Percentiles rank a stretch among this genome's conserved stretches.
Evolutionary conservation across 2,797 vertebrate genomes (phyloP).

Genomic region (Pangasius mekongensis): DNA sequence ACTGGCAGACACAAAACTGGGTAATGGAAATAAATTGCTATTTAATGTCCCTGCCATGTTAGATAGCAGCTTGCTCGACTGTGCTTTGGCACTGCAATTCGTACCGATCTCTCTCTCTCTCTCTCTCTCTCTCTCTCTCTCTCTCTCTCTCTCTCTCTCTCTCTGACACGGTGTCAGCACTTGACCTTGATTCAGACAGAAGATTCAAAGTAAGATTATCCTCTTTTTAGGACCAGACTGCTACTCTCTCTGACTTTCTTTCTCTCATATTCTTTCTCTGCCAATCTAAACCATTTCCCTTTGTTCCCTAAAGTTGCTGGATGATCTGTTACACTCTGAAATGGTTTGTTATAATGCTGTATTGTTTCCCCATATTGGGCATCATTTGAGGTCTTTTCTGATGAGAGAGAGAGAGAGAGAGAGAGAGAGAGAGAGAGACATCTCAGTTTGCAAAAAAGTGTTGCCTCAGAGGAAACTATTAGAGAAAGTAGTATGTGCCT

Average conservation of each 20-base stretch:
- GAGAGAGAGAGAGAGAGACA: not conserved
- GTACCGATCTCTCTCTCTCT: constrained; percentile 14
- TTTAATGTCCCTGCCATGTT: constrained; percentile 72
- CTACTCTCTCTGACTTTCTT: constrained; percentile 16
- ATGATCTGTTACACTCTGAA: constrained; percentile 20
- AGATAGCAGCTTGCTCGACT: constrained; percentile 64
- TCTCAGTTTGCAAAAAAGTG: not conserved
- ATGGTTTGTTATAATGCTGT: constrained; percentile 1
- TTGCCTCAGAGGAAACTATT: not conserved
- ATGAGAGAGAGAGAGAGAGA: not conserved
- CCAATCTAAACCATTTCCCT: constrained; percentile 4
- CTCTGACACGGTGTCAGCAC: constrained; percentile 40
- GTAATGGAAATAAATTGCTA: constrained; percentile 70
- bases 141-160: constrained; percentile 6
- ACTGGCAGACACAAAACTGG: constrained; percentile 46
- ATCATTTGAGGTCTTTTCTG: not conserved
- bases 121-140: constrained; percentile 22
- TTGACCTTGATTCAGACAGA: constrained; percentile 53
- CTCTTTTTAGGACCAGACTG: constrained; percentile 24
- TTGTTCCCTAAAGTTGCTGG: constrained; percentile 42
- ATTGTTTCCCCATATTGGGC: not conserved
- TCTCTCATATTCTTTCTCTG: constrained; percentile 11
- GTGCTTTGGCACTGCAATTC: constrained; percentile 35
- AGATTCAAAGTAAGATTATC: constrained; percentile 47
- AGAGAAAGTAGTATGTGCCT: not conserved